Evolutionary conservation across 2,797 vertebrate genomes (phyloP).

Genomic region (Lycodopsis pacificus): DNA sequence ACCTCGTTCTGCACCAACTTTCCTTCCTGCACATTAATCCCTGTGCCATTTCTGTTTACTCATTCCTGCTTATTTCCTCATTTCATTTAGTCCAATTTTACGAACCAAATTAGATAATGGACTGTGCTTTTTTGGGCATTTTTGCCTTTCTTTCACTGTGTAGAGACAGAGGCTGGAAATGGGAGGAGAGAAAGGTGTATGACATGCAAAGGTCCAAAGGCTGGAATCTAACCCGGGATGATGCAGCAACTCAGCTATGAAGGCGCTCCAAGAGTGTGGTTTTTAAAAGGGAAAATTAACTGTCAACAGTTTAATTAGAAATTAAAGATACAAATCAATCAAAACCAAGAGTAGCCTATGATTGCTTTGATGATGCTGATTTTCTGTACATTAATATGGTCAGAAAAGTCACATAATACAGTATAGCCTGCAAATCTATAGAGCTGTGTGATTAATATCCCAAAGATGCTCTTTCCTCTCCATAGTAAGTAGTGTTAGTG

Average conservation of each 20-base stretch:
- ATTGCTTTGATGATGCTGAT: slow-evolving; percentile 1
- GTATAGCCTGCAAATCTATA: background rate
- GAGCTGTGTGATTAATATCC: slow-evolving; percentile 27
- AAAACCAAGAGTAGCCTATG: background rate
- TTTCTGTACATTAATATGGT: background rate
- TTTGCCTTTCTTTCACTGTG: background rate
- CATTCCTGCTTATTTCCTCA: slow-evolving; percentile 18
- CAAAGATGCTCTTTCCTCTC: slow-evolving; percentile 29
- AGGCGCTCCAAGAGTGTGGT: background rate
- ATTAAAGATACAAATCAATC: background rate
- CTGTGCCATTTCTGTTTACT: slow-evolving; percentile 19
- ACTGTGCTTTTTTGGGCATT: background rate
- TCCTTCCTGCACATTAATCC: slow-evolving; percentile 13
- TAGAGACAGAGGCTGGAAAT: background rate
- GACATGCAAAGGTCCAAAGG: background rate
- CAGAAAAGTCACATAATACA: slow-evolving; percentile 1
- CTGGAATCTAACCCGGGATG: background rate
- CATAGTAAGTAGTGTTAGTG: slow-evolving; percentile 47
- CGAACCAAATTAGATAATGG: slow-evolving; percentile 29
- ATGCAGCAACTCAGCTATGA: background rate
- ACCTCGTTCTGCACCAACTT: slow-evolving; percentile 27
- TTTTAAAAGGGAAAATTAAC: slow-evolving; percentile 14
- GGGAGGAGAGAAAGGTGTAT: background rate
- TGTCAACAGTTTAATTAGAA: slow-evolving; percentile 3
- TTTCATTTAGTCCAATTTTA: slow-evolving; percentile 30